Conservation (phyloP, 1,140 invertebrate genomes). For the Hypothenemus hampei region DNA sequence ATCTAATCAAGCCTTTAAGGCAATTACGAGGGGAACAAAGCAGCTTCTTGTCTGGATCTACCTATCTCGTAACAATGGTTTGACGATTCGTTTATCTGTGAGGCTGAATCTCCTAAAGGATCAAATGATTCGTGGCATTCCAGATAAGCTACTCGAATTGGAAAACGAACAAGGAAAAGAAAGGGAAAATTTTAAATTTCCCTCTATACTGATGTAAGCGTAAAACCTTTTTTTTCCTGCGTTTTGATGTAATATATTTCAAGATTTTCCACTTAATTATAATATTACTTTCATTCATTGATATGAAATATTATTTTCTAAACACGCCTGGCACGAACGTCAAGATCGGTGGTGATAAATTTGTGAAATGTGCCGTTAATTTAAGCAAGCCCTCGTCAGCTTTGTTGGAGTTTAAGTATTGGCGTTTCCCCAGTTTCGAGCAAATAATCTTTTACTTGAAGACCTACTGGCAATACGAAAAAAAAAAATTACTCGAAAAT, state of each 20-base stretch:
- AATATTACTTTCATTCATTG: slow-evolving; percentile 10
- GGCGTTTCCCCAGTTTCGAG: slow-evolving; percentile 3
- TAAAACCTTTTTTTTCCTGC: too few species aligned
- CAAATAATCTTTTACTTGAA: slow-evolving; percentile 4
- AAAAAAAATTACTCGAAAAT: too few species aligned
- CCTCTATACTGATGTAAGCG: too few species aligned
- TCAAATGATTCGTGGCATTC: slow-evolving; percentile 17
- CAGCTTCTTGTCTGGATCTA: slow-evolving; percentile 12
- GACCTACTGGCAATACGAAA: too few species aligned
- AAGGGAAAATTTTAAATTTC: too few species aligned
- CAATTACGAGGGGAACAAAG: slow-evolving; percentile 15
- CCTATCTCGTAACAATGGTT: slow-evolving; percentile 17
- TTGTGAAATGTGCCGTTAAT: slow-evolving; percentile 9
- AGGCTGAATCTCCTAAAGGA: slow-evolving; percentile 11
- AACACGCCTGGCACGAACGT: slow-evolving; percentile 4
- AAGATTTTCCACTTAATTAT: slow-evolving; percentile 9
- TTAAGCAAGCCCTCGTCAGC: slow-evolving; percentile 3
- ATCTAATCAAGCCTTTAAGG: slow-evolving; percentile 16
- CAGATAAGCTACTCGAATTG: slow-evolving; percentile 7
- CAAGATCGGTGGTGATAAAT: slow-evolving; percentile 11
- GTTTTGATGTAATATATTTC: too few species aligned
- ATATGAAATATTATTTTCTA: slow-evolving; percentile 11
- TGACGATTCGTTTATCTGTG: slow-evolving; percentile 12
- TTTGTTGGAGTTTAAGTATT: slow-evolving; percentile 15
- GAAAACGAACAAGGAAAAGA: too few species aligned